Conservation (phyloP, 2,797 vertebrate genomes). For the Poeciliopsis presidionis region DNA sequence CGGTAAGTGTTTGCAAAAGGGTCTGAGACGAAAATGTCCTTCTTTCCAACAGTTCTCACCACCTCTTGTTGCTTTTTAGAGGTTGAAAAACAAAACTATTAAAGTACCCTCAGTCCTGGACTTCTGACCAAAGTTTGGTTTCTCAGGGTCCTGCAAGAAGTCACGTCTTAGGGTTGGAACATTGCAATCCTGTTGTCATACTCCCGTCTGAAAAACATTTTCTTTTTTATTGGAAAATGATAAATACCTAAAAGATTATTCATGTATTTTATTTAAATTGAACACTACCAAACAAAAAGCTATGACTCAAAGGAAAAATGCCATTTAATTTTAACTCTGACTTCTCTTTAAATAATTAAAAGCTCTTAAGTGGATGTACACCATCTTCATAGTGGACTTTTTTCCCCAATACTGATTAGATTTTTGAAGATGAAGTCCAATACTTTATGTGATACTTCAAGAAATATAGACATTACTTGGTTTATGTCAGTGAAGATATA, state of each 20-base stretch:
- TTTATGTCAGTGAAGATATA: background rate
- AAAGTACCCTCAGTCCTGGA: background rate
- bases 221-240: background rate
- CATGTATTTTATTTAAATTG: background rate
- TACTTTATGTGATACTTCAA: background rate
- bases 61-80: background rate
- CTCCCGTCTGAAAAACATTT: slow-evolving; percentile 10
- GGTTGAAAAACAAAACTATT: background rate
- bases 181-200: slow-evolving; percentile 25
- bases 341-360: background rate
- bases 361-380: background rate
- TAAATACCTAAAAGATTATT: background rate
- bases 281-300: background rate
- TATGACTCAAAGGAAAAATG: background rate
- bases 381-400: background rate
- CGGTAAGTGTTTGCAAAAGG: background rate
- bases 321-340: background rate
- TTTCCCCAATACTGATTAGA: background rate
- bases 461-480: background rate
- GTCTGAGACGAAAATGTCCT: background rate
- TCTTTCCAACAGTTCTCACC: background rate
- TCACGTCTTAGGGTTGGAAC: slow-evolving; percentile 44
- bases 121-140: slow-evolving; percentile 42
- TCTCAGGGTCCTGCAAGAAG: slow-evolving; percentile 51
- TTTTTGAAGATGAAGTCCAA: background rate